These are phyloP conservation scores for Macrophya annulata DNA, from an alignment of 2,888 invertebrate species.

Conservation along the genomic window DNA sequence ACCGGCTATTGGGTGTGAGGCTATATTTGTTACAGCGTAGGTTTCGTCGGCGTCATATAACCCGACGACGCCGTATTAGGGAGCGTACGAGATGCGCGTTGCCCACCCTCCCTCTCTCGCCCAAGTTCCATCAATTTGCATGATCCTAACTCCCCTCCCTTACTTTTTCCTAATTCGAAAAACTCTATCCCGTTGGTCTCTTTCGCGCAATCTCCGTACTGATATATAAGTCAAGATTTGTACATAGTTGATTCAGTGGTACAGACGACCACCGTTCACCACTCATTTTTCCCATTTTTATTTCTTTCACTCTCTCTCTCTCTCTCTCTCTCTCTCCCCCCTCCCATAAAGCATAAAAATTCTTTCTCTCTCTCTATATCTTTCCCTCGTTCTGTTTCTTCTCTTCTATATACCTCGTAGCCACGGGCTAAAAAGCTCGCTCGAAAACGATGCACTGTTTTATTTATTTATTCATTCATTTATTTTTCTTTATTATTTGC, in stretches of 20 bases:
- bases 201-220: constrained; percentile 15
- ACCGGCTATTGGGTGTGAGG: constrained; percentile 59
- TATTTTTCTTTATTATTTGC: neutral
- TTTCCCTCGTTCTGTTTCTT: neutral
- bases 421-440: neutral
- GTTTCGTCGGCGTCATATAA: constrained; percentile 63
- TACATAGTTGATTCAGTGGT: constrained; percentile 46
- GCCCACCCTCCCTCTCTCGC: constrained; percentile 76
- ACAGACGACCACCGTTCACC: constrained; percentile 28
- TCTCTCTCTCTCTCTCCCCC: neutral
- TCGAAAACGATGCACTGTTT: constrained; percentile 36
- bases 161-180: constrained; percentile 2
- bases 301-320: constrained; percentile 49
- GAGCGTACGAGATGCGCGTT: constrained; percentile 79
- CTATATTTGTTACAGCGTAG: constrained; percentile 75
- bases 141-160: constrained; percentile 67
- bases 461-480: too few species aligned
- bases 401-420: neutral
- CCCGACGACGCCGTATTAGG: constrained; percentile 77
- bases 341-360: neutral
- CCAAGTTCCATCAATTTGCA: constrained; percentile 15
- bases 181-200: neutral
- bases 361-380: neutral
- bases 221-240: constrained; percentile 50
- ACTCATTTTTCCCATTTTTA: neutral